These are phyloP conservation scores for Phenganax stokvisi DNA, from an alignment of 92 coral and sea anemone species.

Conservation along the genomic window DNA sequence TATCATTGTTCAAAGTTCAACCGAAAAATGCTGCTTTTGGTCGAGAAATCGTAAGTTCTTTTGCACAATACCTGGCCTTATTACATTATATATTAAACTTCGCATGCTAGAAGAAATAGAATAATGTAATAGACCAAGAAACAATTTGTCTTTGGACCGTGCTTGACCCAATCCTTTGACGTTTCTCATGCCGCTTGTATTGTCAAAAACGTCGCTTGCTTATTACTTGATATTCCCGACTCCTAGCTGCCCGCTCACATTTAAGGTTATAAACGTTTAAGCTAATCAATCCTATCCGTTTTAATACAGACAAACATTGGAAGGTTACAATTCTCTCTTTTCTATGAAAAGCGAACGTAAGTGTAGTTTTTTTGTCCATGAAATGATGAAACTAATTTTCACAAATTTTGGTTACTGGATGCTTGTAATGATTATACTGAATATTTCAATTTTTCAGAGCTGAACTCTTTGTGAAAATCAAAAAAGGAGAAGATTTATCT, in stretches of 20 bases:
- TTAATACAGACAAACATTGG: constrained; percentile 72
- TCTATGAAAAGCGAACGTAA: constrained; percentile 69
- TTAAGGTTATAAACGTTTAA: too few species aligned
- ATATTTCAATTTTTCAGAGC: constrained; percentile 43
- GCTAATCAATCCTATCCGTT: neutral
- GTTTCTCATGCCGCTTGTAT: too few species aligned
- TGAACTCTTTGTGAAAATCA: constrained; percentile 67
- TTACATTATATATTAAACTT: neutral
- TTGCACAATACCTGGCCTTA: too few species aligned
- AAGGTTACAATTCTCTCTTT: constrained; percentile 66
- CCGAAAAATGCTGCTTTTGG: constrained; percentile 37
- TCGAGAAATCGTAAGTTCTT: constrained; percentile 25
- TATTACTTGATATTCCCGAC: too few species aligned
- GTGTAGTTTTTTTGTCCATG: constrained; percentile 18
- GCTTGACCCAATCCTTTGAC: too few species aligned
- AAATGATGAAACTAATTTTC: neutral
- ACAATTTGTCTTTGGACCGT: too few species aligned
- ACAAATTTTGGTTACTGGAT: neutral
- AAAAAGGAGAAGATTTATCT: constrained; percentile 63
- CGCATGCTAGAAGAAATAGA: too few species aligned
- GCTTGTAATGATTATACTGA: neutral
- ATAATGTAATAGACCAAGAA: too few species aligned
- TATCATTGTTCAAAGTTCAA: constrained; percentile 36
- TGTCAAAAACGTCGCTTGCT: too few species aligned
- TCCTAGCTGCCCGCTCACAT: too few species aligned